Conservation (phyloP, 2,113 vertebrate species). For the Chaenocephalus aceratus region DNA sequence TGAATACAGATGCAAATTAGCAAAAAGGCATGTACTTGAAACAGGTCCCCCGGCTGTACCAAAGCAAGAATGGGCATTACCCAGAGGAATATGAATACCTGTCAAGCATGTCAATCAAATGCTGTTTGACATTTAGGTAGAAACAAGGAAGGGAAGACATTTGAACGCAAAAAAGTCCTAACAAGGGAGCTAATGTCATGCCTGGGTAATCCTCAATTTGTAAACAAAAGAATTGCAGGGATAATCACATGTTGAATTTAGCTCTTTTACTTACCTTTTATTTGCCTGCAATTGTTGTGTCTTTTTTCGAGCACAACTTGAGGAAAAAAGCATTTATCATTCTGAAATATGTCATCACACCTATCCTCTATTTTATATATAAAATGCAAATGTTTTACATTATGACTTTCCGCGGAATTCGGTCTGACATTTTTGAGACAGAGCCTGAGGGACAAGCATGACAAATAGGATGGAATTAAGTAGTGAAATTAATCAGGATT, state of each 20-base stretch:
- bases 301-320: too few relatives aligned
- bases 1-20: slow-evolving; percentile 75
- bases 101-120: slow-evolving; percentile 66
- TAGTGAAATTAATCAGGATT: slow-evolving; percentile 76
- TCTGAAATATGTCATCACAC: too few relatives aligned
- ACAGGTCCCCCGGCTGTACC: slow-evolving; percentile 43
- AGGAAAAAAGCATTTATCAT: too few relatives aligned
- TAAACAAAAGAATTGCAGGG: slow-evolving; percentile 17
- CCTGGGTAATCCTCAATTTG: slow-evolving; percentile 15
- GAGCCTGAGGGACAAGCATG: slow-evolving; percentile 59
- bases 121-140: slow-evolving; percentile 29
- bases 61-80: slow-evolving; percentile 58
- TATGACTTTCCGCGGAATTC: slow-evolving; percentile 35
- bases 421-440: slow-evolving; percentile 58
- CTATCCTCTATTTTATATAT: background rate
- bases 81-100: slow-evolving; percentile 48
- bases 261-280: background rate
- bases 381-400: slow-evolving; percentile 42
- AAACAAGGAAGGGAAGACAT: slow-evolving; percentile 9
- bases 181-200: slow-evolving; percentile 36
- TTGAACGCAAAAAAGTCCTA: slow-evolving; percentile 19
- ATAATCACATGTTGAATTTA: slow-evolving; percentile 14
- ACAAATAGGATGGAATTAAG: slow-evolving; percentile 73
- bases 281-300: background rate
- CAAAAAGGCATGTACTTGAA: slow-evolving; percentile 50